A percentile compares a stretch with the other conserved stretches of the same genome.
These are phyloP conservation scores for Luffia ferchaultella DNA, from an alignment of 2,888 invertebrate genomes.

Conservation along the genomic window DNA sequence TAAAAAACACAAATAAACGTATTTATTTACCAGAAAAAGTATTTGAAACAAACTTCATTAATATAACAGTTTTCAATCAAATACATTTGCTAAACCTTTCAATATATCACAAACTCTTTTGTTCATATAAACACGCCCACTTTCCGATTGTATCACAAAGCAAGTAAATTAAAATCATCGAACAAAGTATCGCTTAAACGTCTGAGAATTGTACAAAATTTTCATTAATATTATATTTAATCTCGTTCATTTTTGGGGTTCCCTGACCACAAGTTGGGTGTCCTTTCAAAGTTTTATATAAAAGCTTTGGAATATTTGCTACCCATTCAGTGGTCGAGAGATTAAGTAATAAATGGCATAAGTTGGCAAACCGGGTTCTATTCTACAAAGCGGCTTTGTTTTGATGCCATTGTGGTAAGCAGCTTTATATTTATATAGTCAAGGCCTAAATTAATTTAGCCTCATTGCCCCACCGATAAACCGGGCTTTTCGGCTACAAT, in stretches of 20 bases:
- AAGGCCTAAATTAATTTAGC: slow-evolving; percentile 26
- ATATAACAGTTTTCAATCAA: too few species aligned
- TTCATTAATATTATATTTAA: too few species aligned
- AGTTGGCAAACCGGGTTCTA: slow-evolving; percentile 28
- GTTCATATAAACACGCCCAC: too few species aligned
- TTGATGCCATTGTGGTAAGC: slow-evolving; percentile 15
- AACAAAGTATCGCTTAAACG: too few species aligned
- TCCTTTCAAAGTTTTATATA: not conserved
- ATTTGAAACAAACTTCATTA: too few species aligned
- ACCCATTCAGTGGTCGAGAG: slow-evolving; percentile 21
- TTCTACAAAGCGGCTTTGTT: slow-evolving; percentile 27
- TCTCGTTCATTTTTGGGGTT: not conserved
- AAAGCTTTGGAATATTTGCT: slow-evolving; percentile 24
- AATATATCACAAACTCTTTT: too few species aligned
- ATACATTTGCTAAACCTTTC: too few species aligned
- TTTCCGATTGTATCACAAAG: too few species aligned
- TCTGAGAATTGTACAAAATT: too few species aligned
- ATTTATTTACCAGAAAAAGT: too few species aligned
- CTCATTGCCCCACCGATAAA: slow-evolving; percentile 5
- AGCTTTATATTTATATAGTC: slow-evolving; percentile 21
- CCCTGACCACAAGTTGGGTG: not conserved
- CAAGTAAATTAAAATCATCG: too few species aligned
- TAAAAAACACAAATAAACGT: too few species aligned
- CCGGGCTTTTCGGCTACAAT: slow-evolving; percentile 1
- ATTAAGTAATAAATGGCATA: slow-evolving; percentile 38